Conservation (phyloP, 2,113 vertebrate species). For the Paracanthobrama guichenoti region DNA sequence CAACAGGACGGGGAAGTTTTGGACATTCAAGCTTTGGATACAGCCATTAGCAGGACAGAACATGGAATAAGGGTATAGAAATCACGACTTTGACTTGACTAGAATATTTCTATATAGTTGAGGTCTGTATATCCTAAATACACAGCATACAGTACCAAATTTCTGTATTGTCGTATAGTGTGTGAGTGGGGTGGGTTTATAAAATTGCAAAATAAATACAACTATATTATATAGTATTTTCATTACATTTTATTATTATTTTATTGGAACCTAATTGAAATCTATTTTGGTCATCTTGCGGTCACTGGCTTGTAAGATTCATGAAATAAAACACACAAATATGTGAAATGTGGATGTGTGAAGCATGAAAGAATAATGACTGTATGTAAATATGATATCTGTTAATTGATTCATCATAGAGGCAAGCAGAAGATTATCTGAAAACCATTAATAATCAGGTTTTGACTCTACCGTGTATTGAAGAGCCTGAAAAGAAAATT, state of each 20-base stretch:
- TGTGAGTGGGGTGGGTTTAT: no score
- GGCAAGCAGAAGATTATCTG: conserved; percentile 76
- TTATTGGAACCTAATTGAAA: background rate
- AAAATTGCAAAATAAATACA: background rate
- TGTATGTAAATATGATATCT: background rate
- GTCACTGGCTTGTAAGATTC: background rate
- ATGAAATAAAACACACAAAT: background rate
- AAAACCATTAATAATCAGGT: conserved; percentile 70
- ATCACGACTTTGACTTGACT: background rate
- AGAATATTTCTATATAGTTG: background rate
- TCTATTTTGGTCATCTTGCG: background rate
- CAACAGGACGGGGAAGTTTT: conserved; percentile 49
- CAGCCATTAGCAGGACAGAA: conserved; percentile 72
- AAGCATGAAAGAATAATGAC: background rate
- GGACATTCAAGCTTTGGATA: conserved; percentile 72
- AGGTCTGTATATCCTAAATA: background rate
- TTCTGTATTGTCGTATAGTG: background rate
- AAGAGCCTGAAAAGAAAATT: conserved; percentile 55
- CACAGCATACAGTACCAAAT: background rate
- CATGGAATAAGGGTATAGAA: conserved; percentile 67
- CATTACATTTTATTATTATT: background rate
- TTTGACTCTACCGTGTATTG: conserved; percentile 70
- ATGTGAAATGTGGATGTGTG: background rate
- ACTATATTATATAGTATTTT: no score
- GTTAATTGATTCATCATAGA: conserved; percentile 69